phyloP scores from a whole-genome alignment of 2,113 vertebrate genomes.

The Pyxicephalus adspersus region DNA sequence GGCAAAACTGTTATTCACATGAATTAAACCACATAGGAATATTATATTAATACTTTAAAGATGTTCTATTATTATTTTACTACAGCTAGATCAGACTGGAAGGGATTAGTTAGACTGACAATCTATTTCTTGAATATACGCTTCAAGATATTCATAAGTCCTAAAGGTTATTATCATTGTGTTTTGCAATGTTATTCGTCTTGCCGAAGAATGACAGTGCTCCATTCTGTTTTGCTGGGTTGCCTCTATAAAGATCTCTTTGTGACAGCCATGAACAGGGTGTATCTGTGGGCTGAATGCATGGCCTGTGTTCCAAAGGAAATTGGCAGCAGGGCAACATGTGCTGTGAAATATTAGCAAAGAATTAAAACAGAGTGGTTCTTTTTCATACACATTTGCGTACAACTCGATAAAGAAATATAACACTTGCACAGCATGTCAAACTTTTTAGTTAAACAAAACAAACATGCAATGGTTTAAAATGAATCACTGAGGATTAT shows the following conservation, averaged over 20 bases:
- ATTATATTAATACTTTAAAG: too few relatives aligned
- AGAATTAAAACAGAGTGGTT: conserved; percentile 4
- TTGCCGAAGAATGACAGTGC: conserved; percentile 14
- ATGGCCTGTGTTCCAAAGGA: conserved; percentile 24
- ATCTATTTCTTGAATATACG: too few relatives aligned
- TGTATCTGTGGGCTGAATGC: conserved; percentile 44
- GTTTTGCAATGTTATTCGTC: conserved; percentile 13
- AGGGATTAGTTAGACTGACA: too few relatives aligned
- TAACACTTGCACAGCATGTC: neutral
- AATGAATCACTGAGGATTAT: neutral
- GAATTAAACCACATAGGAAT: too few relatives aligned
- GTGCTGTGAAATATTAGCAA: conserved; percentile 27
- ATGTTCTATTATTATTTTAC: too few relatives aligned
- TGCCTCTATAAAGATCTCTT: conserved; percentile 44
- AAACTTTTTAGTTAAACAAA: neutral
- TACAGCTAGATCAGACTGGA: too few relatives aligned
- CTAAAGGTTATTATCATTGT: conserved; percentile 39
- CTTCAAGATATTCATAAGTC: neutral
- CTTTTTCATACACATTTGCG: neutral
- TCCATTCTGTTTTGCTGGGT: conserved; percentile 16
- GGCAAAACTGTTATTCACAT: too few relatives aligned
- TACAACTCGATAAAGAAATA: neutral
- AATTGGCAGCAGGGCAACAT: conserved; percentile 29
- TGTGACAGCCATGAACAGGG: conserved; percentile 34
- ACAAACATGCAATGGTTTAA: neutral